Base-by-base conservation (phyloP, 1,140 invertebrate species). In the Tetramorium simillimum region DNA sequence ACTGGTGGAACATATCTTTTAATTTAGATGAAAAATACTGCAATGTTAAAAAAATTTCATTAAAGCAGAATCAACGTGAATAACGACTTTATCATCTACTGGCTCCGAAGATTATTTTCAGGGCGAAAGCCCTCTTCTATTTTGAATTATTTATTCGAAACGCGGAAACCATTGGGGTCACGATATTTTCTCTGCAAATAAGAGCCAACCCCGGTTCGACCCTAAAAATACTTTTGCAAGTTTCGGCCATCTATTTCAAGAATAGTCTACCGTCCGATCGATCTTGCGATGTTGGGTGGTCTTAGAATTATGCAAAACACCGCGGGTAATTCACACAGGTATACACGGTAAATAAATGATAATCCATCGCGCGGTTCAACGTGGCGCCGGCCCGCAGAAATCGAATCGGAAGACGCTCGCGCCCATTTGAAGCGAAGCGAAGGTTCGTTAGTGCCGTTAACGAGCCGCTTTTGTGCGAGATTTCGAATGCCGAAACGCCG, bases 171-270 rank as follows among this genome's bases (percentile, higher is more conserved):
- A 69, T 51, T 18, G n/a, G 63, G 24, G 28, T 78, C 58, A 21
- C 24, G 18, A 33, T 12, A 28, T 53, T 40, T 37, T 40, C n/a
- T 37, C 28, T 10, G 51, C 1, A 69, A 18, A 9, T 16, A 28
- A 40, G 33, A 80, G 18, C 10, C n/a, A 51, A 14, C 37, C 16
- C 33, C 70, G 37, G 28, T 40, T 75, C n/a, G 28, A 28, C 3
- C 14, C 63, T 33, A 43, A 43, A 70, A 60, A 82, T 82, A 60
- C 18, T 21, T 53, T 12, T 6, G 9, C 51, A 46, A 58, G 49
- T 84, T 84, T 84, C 67, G 53, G 40, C 14, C 67, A 24, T 37
- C 40, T 49, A 62, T 84, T 75, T 60, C 53, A 21, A 75, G 53
- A 84, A 84, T 46, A 46, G 6, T 16, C 16, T 24, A 12, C 1